Percentiles rank a stretch among this genome's conserved stretches.
Evolutionary conservation across 2,888 invertebrate genomes (phyloP).

Genomic region (Tachina grossa): DNA sequence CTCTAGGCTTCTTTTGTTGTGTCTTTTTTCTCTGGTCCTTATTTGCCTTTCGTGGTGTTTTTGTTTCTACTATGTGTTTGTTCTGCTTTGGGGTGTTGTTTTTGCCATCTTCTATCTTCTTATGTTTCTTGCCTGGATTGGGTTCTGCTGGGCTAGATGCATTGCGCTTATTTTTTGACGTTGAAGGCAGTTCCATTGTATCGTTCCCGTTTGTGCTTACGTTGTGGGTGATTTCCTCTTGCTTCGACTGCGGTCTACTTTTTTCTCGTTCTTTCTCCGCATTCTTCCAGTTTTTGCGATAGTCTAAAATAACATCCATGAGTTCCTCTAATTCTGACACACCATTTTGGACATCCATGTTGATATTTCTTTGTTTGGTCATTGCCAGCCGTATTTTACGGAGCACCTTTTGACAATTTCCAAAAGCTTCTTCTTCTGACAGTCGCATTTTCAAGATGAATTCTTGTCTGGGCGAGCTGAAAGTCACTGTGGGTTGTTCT

Average conservation of each 20-base stretch:
- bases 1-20: neutral
- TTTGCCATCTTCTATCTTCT: neutral
- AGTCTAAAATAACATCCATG: neutral
- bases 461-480: neutral
- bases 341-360: slow-evolving; percentile 34
- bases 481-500: neutral
- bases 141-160: neutral
- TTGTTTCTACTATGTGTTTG: neutral
- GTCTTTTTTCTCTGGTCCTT: neutral
- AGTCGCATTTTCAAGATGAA: neutral
- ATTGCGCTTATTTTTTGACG: neutral
- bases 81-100: neutral
- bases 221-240: no score
- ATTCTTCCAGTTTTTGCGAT: slow-evolving; percentile 17
- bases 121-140: neutral
- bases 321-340: slow-evolving; percentile 19
- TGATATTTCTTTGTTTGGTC: slow-evolving; percentile 27
- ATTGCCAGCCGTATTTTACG: slow-evolving; percentile 14
- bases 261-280: neutral
- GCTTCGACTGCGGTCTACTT: neutral
- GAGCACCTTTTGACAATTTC: neutral
- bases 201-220: neutral
- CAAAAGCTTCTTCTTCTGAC: neutral
- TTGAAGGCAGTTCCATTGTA: neutral
- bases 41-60: neutral